These are phyloP conservation scores for Hetaerina titia DNA, from an alignment of 2,888 invertebrate genomes.

Conservation along the genomic window DNA sequence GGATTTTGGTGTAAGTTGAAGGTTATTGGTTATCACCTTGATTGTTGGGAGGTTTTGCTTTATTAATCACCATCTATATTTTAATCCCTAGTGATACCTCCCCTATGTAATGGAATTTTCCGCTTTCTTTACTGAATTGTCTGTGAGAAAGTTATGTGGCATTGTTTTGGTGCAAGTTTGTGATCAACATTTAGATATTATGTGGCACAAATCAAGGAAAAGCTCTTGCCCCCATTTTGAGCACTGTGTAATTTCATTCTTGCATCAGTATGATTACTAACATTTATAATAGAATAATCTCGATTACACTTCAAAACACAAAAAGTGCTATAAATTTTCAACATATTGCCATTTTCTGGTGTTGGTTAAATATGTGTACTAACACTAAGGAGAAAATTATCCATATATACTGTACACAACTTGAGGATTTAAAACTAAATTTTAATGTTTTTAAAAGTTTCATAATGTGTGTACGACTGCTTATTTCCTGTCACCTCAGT, in stretches of 20 bases:
- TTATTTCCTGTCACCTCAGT: constrained; percentile 58
- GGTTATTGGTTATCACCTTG: constrained; percentile 5
- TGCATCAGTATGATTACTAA: constrained; percentile 60
- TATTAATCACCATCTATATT: background rate
- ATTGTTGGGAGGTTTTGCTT: background rate
- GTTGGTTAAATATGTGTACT: constrained; percentile 61
- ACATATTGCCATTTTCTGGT: constrained; percentile 60
- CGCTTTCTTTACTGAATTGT: background rate
- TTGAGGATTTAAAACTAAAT: constrained; percentile 58
- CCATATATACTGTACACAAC: constrained; percentile 64
- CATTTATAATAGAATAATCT: constrained; percentile 60
- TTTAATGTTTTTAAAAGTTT: constrained; percentile 65
- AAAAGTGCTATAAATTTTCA: constrained; percentile 60
- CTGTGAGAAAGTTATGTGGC: constrained; percentile 7
- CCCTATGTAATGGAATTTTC: background rate
- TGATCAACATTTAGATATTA: background rate
- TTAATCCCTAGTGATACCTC: background rate
- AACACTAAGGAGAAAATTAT: constrained; percentile 57
- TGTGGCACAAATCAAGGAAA: background rate
- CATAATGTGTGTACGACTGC: constrained; percentile 62
- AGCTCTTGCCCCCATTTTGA: constrained; percentile 54
- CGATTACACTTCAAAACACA: constrained; percentile 63
- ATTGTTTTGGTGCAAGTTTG: background rate
- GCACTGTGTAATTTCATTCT: constrained; percentile 59
- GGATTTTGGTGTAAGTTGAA: background rate